Evolutionary conservation across 2,888 invertebrate species (phyloP), one percentile per base, ranked within the genome.

Genomic region (Cremastinae sp.): DNA sequence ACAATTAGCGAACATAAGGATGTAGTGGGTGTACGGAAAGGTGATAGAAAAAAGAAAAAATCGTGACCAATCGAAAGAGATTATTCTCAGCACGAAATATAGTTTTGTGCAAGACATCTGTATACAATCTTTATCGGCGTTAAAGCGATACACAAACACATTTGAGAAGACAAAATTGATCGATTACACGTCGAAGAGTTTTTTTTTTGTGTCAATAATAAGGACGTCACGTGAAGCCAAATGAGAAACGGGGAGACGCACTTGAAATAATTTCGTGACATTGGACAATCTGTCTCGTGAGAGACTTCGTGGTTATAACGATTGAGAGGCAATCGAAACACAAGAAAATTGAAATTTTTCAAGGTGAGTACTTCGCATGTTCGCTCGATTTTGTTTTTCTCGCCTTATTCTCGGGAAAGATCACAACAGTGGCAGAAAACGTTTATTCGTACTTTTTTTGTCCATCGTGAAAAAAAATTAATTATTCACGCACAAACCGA

Each of bases 301-400:
- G 12, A 34, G 28, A 53, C 53, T 9, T 12, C 28, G n/a, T 2
- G 59, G 28, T 3, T 22, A 36, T 28, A 34, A 51, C 20, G 49
- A 43, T 59, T 28, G 28, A 28, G 5, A 28, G 5, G 5, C 2
- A 28, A 28, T 5, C 28, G 2, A 5, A 28, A n/a, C n/a, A n/a
- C n/a, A 49, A 58, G 56, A 22, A 59, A 56, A 51, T 43, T 10
- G 12, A 45, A 54, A 53, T 51, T 28, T 8, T 51, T n/a, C 43
- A 34, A 73, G 65, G 73, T 73, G 34, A 73, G 73, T 65, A 28
- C 12, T n/a, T 38, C 12, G 43, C n/a, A 53, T 34, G 9, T 8
- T 53, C n/a, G 3, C 0, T 20, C n/a, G 51, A 51, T 51, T 22
- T 51, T 51, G 9, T 12, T 51, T 51, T 51, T 22, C n/a, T 22